phyloP scores from a whole-genome alignment of 2,888 invertebrate genomes.

The Conops quadrifasciatus region DNA sequence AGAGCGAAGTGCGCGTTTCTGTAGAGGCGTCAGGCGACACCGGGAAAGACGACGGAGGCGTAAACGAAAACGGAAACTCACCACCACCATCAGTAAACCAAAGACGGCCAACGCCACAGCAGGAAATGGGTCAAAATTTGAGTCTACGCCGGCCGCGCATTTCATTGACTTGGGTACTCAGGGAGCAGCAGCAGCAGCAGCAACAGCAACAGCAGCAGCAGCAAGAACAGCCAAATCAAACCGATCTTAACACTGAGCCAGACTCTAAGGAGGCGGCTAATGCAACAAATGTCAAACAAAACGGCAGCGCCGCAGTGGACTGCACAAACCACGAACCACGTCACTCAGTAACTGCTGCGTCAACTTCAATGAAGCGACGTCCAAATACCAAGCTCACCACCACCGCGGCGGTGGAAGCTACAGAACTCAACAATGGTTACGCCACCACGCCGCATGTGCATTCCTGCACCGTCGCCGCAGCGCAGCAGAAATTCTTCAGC shows the following conservation, averaged over 20 bases:
- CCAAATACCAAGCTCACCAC: slow-evolving; percentile 43
- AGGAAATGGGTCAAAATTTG: slow-evolving; percentile 68
- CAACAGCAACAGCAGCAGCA: slow-evolving; percentile 46
- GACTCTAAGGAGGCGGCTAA: slow-evolving; percentile 3
- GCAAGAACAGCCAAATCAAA: slow-evolving; percentile 56
- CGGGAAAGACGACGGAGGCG: slow-evolving; percentile 23
- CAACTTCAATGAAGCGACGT: slow-evolving; percentile 50
- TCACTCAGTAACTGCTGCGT: neutral
- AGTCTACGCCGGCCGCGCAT: slow-evolving; percentile 72
- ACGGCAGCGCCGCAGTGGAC: slow-evolving; percentile 14
- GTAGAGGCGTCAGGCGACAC: neutral
- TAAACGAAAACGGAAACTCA: slow-evolving; percentile 12
- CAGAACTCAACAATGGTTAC: slow-evolving; percentile 56
- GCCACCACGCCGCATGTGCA: slow-evolving; percentile 61
- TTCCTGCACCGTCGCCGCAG: slow-evolving; percentile 52
- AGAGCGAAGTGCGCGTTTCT: slow-evolving; percentile 40
- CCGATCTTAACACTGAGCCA: slow-evolving; percentile 26
- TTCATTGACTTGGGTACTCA: slow-evolving; percentile 79
- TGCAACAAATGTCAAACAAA: slow-evolving; percentile 27
- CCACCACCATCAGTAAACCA: slow-evolving; percentile 47
- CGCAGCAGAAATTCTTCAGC: slow-evolving; percentile 60
- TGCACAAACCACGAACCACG: neutral
- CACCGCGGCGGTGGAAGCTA: slow-evolving; percentile 37
- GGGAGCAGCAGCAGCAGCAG: slow-evolving; percentile 69
- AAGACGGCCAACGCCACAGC: slow-evolving; percentile 45